Conservation (phyloP, 2,797 vertebrate genomes). For the Trematocara caparti region DNA sequence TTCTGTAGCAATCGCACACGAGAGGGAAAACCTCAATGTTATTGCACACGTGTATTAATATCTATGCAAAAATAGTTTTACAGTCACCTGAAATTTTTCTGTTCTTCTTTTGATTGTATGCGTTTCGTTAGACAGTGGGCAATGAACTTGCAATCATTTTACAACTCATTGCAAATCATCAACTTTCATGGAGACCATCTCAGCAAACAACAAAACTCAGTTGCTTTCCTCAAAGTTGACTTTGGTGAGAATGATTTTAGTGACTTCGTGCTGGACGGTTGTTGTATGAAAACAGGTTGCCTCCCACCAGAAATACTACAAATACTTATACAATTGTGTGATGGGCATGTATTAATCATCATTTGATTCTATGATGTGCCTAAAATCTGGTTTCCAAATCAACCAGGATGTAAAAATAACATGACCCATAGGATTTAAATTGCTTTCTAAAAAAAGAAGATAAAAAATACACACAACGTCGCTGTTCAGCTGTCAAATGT, state of each 20-base stretch:
- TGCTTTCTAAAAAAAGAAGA: not conserved
- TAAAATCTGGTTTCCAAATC: not conserved
- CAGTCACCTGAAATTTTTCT: not conserved
- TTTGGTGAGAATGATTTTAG: not conserved
- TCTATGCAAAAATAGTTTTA: not conserved
- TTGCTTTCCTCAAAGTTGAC: not conserved
- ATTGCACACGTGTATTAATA: not conserved
- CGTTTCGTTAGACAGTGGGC: not conserved
- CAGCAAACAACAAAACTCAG: not conserved
- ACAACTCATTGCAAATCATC: not conserved
- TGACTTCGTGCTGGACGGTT: not conserved
- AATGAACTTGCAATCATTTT: not conserved
- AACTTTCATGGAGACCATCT: not conserved
- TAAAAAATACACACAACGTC: not conserved
- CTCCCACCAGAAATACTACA: not conserved
- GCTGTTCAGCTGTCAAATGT: not conserved
- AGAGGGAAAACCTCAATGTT: not conserved
- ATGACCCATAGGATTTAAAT: not conserved
- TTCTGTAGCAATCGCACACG: not conserved
- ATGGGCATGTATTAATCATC: not conserved
- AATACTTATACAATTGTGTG: not conserved
- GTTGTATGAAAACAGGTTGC: not conserved
- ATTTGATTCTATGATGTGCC: not conserved
- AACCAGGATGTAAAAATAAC: not conserved
- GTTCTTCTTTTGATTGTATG: not conserved